These are phyloP conservation scores for Mycteria americana DNA, from an alignment of 2,797 vertebrate species.

Conservation along the genomic window DNA sequence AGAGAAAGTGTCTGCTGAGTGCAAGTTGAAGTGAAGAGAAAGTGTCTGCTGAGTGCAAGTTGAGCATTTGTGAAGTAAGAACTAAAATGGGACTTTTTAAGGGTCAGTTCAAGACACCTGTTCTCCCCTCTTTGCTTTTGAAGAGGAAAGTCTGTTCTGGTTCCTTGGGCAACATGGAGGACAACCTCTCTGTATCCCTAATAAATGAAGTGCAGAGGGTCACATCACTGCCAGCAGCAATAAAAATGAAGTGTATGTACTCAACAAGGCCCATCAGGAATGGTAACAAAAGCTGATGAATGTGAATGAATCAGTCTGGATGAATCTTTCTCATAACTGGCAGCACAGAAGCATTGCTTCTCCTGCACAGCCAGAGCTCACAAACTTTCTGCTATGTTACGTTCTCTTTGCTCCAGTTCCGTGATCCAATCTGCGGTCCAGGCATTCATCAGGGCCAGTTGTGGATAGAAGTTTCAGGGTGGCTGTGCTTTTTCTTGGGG, in stretches of 20 bases:
- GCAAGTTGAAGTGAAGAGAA: neutral
- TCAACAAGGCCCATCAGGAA: neutral
- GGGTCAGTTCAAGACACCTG: neutral
- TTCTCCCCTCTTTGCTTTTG: neutral
- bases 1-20: neutral
- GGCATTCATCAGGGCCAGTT: neutral
- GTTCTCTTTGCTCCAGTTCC: neutral
- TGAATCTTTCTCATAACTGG: neutral
- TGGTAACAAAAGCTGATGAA: neutral
- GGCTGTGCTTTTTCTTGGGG: slow-evolving; percentile 11
- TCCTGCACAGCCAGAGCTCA: neutral
- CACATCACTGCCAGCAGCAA: neutral
- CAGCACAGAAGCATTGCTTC: neutral
- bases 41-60: neutral
- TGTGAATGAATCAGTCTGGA: neutral
- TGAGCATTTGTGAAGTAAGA: neutral
- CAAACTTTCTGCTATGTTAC: neutral
- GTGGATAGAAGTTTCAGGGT: neutral
- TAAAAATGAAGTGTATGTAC: neutral
- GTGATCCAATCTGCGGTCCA: neutral
- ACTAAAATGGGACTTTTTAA: neutral
- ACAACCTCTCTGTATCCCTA: neutral
- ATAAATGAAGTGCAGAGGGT: neutral
- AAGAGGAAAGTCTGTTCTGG: neutral
- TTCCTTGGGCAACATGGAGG: neutral